Conservation (phyloP, 1,140 invertebrate genomes). For the Drosophila virilis region DNA sequence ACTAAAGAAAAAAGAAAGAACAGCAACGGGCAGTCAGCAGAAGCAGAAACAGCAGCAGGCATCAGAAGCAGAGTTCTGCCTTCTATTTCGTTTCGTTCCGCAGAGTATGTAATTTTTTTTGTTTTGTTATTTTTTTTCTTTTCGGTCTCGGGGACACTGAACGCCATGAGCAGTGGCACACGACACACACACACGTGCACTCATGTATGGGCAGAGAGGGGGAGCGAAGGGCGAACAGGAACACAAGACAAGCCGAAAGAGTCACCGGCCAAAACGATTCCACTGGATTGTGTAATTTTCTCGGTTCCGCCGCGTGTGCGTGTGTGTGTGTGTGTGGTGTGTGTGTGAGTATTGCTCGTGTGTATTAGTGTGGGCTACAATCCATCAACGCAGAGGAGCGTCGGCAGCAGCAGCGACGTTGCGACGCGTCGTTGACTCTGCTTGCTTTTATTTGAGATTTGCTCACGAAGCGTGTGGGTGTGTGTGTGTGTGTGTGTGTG, state of each 20-base stretch:
- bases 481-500: constrained; percentile 34
- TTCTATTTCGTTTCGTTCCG: constrained; percentile 72
- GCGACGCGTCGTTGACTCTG: constrained; percentile 53
- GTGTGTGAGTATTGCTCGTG: too few relatives aligned
- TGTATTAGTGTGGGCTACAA: constrained; percentile 45
- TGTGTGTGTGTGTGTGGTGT: constrained; percentile 5
- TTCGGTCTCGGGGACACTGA: constrained; percentile 64
- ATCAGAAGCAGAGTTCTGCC: constrained; percentile 53
- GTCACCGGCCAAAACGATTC: constrained; percentile 52
- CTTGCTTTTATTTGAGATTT: constrained; percentile 79
- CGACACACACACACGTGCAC: constrained; percentile 55
- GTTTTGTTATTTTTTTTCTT: constrained; percentile 37
- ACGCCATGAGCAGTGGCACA: constrained; percentile 71
- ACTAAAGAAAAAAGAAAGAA: constrained; percentile 48
- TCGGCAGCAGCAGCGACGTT: constrained; percentile 24
- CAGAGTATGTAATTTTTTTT: constrained; percentile 52
- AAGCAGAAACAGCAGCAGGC: not conserved
- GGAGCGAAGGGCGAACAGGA: constrained; percentile 12
- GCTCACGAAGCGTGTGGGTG: constrained; percentile 69
- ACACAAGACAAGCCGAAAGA: constrained; percentile 45
- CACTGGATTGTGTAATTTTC: constrained; percentile 52
- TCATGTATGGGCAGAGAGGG: constrained; percentile 14
- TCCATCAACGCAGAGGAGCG: constrained; percentile 66
- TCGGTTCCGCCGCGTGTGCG: constrained; percentile 11
- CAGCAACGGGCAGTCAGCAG: not conserved